Evolutionary conservation across 2,888 invertebrate species (phyloP).

Genomic region (Ditula angustiorana): DNA sequence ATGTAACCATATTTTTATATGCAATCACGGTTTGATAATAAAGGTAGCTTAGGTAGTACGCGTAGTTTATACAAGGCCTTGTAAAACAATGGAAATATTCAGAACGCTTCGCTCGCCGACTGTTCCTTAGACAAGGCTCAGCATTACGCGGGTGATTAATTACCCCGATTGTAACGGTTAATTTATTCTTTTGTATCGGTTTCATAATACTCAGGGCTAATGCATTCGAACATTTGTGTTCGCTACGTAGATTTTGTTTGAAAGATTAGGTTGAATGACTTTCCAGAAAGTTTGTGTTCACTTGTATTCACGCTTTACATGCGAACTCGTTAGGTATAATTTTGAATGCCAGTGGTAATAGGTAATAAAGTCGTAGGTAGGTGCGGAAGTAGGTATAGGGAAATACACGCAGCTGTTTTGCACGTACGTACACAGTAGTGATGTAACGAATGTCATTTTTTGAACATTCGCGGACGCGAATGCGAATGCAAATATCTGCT

Average conservation of each 20-base stretch:
- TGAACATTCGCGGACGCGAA: no score
- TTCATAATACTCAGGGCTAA: slow-evolving; percentile 20
- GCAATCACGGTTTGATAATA: no score
- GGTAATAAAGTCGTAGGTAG: no score
- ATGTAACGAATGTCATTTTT: no score
- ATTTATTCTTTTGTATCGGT: slow-evolving; percentile 47
- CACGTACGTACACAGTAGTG: no score
- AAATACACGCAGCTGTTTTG: no score
- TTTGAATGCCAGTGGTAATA: background rate
- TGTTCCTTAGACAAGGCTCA: slow-evolving; percentile 33
- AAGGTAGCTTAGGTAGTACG: background rate
- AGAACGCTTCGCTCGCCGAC: background rate
- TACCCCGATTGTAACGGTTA: slow-evolving; percentile 38
- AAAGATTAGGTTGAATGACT: background rate
- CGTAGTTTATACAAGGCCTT: background rate
- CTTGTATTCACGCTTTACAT: background rate
- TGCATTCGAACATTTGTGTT: slow-evolving; percentile 14
- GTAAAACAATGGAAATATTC: background rate
- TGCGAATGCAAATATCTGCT: no score
- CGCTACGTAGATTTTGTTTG: background rate
- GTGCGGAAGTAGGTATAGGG: no score
- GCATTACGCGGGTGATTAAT: slow-evolving; percentile 47
- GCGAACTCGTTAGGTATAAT: background rate
- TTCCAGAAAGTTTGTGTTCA: background rate
- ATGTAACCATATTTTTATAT: no score